A percentile compares a stretch with the other conserved stretches of the same genome.
These are phyloP conservation scores for Caenorhabditis imperialis DNA, from an alignment of 2,888 invertebrate genomes.

Conservation along the genomic window DNA sequence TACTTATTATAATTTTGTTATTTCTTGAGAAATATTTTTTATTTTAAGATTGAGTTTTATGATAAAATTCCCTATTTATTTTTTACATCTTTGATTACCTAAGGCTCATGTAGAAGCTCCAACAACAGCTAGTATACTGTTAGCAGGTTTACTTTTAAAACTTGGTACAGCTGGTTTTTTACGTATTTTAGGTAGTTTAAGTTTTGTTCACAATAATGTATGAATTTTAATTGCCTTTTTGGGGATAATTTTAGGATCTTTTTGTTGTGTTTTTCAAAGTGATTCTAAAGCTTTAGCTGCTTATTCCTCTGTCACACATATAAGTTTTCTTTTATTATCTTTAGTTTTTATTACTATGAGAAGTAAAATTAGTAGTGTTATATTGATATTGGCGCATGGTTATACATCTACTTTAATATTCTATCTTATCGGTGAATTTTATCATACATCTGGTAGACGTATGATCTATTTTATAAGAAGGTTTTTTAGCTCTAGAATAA, in stretches of 20 bases:
- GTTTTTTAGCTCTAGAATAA: conserved; percentile 64
- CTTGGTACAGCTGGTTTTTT: conserved; percentile 69
- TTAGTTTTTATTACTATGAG: conserved; percentile 60
- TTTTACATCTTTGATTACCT: conserved; percentile 82
- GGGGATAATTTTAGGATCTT: conserved; percentile 64
- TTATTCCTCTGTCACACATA: conserved; percentile 65
- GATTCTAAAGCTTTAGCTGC: conserved; percentile 68
- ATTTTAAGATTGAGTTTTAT: conserved; percentile 65
- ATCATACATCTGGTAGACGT: conserved; percentile 60
- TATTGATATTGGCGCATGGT: conserved; percentile 64
- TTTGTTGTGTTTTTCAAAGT: conserved; percentile 68
- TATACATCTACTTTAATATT: conserved; percentile 67
- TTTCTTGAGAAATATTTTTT: conserved; percentile 66
- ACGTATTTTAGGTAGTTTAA: conserved; percentile 65
- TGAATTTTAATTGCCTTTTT: conserved; percentile 64
- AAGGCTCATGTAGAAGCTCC: conserved; percentile 72
- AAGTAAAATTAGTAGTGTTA: conserved; percentile 58
- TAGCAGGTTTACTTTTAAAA: conserved; percentile 68
- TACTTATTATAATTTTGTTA: conserved; percentile 64
- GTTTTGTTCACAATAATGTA: conserved; percentile 64
- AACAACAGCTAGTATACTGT: conserved; percentile 70
- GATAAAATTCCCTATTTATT: conserved; percentile 67
- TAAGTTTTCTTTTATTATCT: conserved; percentile 62
- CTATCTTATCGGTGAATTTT: conserved; percentile 65
- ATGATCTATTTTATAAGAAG: conserved; percentile 67